phyloP scores from a whole-genome alignment of 64 coral and sea anemone species.

The Porites australiensis region DNA sequence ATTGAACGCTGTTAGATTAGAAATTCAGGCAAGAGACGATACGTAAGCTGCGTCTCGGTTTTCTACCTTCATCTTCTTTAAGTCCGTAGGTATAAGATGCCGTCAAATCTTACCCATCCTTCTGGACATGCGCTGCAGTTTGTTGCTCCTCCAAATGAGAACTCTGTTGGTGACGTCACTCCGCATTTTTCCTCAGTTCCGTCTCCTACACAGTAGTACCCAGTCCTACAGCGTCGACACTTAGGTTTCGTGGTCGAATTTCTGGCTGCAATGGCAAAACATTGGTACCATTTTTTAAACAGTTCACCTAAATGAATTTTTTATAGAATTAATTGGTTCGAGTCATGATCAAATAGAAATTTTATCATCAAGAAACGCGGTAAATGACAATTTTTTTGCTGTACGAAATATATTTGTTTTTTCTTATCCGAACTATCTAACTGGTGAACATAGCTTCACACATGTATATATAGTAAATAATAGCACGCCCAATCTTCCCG shows the following conservation, averaged over 20 bases:
- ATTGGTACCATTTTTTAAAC: not conserved
- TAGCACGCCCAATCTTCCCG: too few relatives aligned
- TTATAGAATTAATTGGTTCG: not conserved
- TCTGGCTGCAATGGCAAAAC: conserved; percentile 63
- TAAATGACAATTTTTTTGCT: too few relatives aligned
- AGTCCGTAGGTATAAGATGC: not conserved
- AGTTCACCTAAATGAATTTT: not conserved
- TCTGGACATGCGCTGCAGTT: conserved; percentile 80
- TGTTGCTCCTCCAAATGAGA: conserved; percentile 90
- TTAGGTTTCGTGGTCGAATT: conserved; percentile 86
- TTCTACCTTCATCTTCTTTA: not conserved
- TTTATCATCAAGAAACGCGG: too few relatives aligned
- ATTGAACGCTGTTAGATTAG: too few relatives aligned
- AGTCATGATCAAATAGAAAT: too few relatives aligned
- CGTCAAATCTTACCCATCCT: conserved; percentile 82
- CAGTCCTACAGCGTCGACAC: conserved; percentile 92
- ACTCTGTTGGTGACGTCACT: conserved; percentile 75
- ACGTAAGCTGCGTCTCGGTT: too few relatives aligned
- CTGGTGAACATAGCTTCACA: too few relatives aligned
- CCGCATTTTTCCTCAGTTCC: conserved; percentile 90
- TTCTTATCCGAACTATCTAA: too few relatives aligned
- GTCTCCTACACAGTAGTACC: conserved; percentile 91
- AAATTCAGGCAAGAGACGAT: too few relatives aligned
- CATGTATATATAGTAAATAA: too few relatives aligned
- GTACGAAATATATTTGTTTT: too few relatives aligned